Conservation (phyloP, 2,888 invertebrate species). For the Heliconius ismenius region DNA sequence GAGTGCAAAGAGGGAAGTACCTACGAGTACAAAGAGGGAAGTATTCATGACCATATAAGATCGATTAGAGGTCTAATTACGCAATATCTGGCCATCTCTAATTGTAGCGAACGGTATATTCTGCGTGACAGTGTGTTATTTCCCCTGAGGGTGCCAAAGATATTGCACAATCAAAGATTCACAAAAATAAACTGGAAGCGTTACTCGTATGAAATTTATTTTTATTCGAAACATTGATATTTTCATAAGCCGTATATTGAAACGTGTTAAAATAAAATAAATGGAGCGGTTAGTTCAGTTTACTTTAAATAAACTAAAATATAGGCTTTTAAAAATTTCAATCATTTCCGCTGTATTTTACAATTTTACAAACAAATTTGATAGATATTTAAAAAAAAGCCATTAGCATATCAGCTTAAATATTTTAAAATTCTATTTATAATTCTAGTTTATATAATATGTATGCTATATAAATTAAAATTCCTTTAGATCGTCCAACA, state of each 20-base stretch:
- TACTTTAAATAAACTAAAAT: constrained; percentile 14
- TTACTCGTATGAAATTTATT: constrained; percentile 10
- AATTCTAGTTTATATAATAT: background rate
- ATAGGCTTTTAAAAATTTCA: constrained; percentile 15
- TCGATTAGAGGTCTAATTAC: constrained; percentile 81
- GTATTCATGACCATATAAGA: constrained; percentile 58
- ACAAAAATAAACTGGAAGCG: constrained; percentile 54
- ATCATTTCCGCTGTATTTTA: constrained; percentile 3
- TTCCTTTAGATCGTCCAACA: constrained; percentile 42
- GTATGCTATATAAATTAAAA: constrained; percentile 31
- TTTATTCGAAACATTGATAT: background rate
- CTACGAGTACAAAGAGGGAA: constrained; percentile 19
- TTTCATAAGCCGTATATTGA: background rate
- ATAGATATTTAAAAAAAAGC: background rate
- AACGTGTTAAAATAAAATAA: constrained; percentile 15
- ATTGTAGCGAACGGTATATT: constrained; percentile 79
- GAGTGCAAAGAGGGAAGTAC: background rate
- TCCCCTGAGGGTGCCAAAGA: constrained; percentile 80
- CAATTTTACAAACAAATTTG: background rate
- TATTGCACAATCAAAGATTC: constrained; percentile 64
- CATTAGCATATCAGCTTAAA: background rate
- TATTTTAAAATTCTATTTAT: background rate
- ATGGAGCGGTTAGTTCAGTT: background rate
- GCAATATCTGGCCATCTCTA: constrained; percentile 81
- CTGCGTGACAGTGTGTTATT: constrained; percentile 80